A percentile compares a stretch with the other conserved stretches of the same genome.
phyloP scores from a whole-genome alignment of 1,140 invertebrate genomes.

The Sarcophaga peregrina region DNA sequence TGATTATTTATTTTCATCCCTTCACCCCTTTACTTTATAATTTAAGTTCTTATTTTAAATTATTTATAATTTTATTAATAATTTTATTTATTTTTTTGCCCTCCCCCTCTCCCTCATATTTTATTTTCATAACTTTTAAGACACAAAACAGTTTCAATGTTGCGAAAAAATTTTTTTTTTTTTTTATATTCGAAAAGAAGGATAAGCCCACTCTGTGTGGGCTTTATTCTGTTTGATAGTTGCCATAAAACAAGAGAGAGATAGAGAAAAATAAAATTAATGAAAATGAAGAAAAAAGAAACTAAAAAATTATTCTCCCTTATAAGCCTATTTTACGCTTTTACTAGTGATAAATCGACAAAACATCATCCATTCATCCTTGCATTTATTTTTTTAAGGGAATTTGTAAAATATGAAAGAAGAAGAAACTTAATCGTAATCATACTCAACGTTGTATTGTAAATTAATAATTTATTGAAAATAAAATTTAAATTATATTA shows the following conservation, averaged over 20 bases:
- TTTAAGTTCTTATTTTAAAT: not conserved
- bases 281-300: not conserved
- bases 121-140: no score
- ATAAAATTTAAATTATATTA: slow-evolving; percentile 30
- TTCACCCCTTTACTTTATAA: not conserved
- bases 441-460: slow-evolving; percentile 29
- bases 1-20: not conserved
- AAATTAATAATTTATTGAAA: slow-evolving; percentile 40
- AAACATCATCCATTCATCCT: not conserved
- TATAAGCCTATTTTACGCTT: not conserved
- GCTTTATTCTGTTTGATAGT: not conserved
- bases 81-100: not conserved
- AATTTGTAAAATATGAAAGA: slow-evolving; percentile 5
- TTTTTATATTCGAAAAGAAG: not conserved
- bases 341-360: not conserved
- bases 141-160: not conserved
- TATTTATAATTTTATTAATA: not conserved
- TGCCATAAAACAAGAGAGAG: slow-evolving; percentile 9
- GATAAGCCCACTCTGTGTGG: no score
- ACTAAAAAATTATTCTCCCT: no score
- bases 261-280: no score
- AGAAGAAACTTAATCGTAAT: not conserved
- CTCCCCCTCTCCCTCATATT: no score
- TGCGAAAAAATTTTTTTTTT: not conserved
- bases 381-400: slow-evolving; percentile 8